Base-by-base conservation (phyloP, 2,113 vertebrate genomes). In the Nyctibius bracteatus region DNA sequence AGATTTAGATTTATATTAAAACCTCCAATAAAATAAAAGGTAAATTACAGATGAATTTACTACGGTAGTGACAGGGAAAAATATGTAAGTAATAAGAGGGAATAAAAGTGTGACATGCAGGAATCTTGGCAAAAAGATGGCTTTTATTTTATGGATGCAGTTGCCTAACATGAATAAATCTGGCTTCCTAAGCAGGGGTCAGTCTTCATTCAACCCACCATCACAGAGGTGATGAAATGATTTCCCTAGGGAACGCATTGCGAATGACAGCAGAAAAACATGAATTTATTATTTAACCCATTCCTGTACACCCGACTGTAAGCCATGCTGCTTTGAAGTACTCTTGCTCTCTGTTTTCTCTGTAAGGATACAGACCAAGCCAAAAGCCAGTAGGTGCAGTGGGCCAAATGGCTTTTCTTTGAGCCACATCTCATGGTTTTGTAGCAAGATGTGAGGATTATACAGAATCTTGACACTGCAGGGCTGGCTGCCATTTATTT, bases 171-270 rank as follows among this genome's bases (percentile, higher is more conserved):
- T 54, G 88, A 84, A 81, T 95, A 92, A 91, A 91, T 86, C n/a
- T 72, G 66, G 17, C 61, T 96, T 92, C n/a, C 57, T 58, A 75
- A 77, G 61, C 68, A 89, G 57, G 31, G 92, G 88, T 96, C 96
- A 92, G 88, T 72, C 59, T 88, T 94, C 59, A 74, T 95, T 96
- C 65, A 35, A 92, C 57, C 73, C 46, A 57, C 41, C 55, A 58
- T 84, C 61, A 74, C 47, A 66, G 37, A 82, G 86, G 73, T 91
- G 83, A 94, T 28, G 41, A 86, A 86, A 62, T 94, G 6, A 94
- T 96, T 97, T 94, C 95, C 86, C 86, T 54, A 28, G 83, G 65
- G 92, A 95, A 91, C 30, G 11, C 30, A 46, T 44, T 62, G 63
- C 4, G 4, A 81, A 72, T 74, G 70, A 71, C 81, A 94, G 80